Conservation (phyloP, 2,888 invertebrate species). For the Pyrocoelia pectoralis region DNA sequence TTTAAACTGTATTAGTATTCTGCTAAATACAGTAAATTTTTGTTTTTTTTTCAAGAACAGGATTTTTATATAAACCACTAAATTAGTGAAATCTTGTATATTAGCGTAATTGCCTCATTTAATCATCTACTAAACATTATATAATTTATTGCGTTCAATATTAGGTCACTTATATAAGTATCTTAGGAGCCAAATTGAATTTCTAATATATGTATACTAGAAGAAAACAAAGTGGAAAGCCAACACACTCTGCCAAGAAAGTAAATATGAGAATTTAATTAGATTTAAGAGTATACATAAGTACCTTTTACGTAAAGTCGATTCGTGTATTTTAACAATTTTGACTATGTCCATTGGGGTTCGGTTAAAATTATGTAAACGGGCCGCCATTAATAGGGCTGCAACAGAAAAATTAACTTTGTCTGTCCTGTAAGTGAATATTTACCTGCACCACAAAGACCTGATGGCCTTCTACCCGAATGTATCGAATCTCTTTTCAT, state of each 20-base stretch:
- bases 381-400: conserved; percentile 93
- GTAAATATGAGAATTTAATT: neutral
- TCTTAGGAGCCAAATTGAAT: neutral
- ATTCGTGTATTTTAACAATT: conserved; percentile 95
- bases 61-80: neutral
- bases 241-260: neutral
- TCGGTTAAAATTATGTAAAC: conserved; percentile 90
- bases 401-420: conserved; percentile 50
- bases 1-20: too few species aligned
- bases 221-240: neutral
- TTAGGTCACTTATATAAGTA: neutral
- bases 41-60: neutral
- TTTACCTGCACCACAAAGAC: conserved; percentile 95
- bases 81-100: neutral
- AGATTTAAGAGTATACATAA: neutral
- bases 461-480: conserved; percentile 94
- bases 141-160: neutral
- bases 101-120: too few species aligned
- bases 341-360: conserved; percentile 88
- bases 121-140: neutral
- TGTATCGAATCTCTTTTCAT: conserved; percentile 99
- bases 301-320: conserved; percentile 86
- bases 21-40: too few species aligned
- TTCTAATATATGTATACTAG: neutral
- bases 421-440: neutral